Base-by-base conservation (phyloP, 2,797 vertebrate species). In the Paguma larvata region DNA sequence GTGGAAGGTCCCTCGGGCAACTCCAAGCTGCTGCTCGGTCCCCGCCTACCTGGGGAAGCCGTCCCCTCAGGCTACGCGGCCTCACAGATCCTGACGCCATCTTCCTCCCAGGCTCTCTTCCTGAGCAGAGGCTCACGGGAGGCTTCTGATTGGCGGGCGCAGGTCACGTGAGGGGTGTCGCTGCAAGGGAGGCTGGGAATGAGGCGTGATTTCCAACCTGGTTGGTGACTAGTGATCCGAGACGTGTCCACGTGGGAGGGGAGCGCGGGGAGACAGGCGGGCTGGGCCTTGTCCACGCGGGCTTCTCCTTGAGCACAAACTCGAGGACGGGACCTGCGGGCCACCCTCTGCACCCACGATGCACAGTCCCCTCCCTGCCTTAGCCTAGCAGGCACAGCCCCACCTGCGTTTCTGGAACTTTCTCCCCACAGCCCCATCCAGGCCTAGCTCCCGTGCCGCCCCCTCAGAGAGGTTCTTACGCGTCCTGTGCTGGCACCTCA, bases 51-150 rank as follows among this genome's bases (percentile, higher is more conserved):
- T 10, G 10, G 5, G 5, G 5, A 12, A 21, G 7, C 12, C 10
- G 18, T 4, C 21, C 12, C 38, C 70, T 7, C 23, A 6, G 0
- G 12, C 4, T 2, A 2, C 34, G 2, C 19, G 6, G 32, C 32
- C 65, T 18, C 3, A 8, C 0, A 18, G 16, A 7, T 0, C 12
- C 30, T 0, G 4, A 2, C 19, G 19, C 34, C 19, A 6, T 38
- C 19, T 70, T 70, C 34, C n/a, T 12, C 68, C 19, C 10, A 2
- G 67, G 67, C 3, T 25, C 38, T 23, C 70, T 44, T 7, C 38
- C 38, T 6, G 70, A 11, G 38, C n/a, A 7, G 70, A 27, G 70
- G 70, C 70, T 44, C 38, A 14, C 70, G 23, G 68, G 70, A 44
- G 38, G 70, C 34, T 6, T 13, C 68, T 38, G 68, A 38, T 38